Evolutionary conservation across 2,113 vertebrate species (phyloP), one percentile per base, ranked within the genome.

Genomic region (Tiliqua scincoides): DNA sequence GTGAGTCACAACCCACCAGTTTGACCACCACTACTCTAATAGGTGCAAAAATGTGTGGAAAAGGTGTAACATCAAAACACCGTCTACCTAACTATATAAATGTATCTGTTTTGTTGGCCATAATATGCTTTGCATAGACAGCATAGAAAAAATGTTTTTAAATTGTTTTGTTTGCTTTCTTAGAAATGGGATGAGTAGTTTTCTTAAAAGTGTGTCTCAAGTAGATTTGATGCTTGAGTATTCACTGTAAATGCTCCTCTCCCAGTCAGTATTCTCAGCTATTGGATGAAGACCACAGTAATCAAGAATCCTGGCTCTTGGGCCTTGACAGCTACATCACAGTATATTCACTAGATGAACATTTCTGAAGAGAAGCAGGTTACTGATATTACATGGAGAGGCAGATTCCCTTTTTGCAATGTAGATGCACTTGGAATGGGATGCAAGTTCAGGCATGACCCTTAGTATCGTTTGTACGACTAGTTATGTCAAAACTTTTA

Each of bases 391-490:
- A 77, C 78, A 67, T 27, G 75, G 37, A n/a, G 48, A 78, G 59
- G 18, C 85, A 65, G 48, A 52, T 82, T 91, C 90, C 87, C 17
- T 89, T 72, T 94, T 91, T 88, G 85, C 78, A 87, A 52, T 80
- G 65, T 91, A 59, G 18, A 63, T 76, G 83, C 90, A 72, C 74
- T 89, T 93, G 92, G 83, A 92, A 91, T 91, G 85, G 85, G 65
- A 74, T 85, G 61, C 86, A 90, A 87, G 87, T 93, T 89, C 54
- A 63, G 89, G 70, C 70, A 20, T 87, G 85, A 86, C 61, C 82
- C 30, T 7, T 78, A 63, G 35, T 85, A 82, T 86, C 74, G 83
- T 76, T 93, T 89, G 74, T 70, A n/a, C n/a, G n/a, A n/a, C n/a
- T n/a, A 83, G 27, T 90, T 62, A 21, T 84, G 82, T 91, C 57